Conservation (phyloP, 2,797 vertebrate genomes). For the Okamejei kenojei region DNA sequence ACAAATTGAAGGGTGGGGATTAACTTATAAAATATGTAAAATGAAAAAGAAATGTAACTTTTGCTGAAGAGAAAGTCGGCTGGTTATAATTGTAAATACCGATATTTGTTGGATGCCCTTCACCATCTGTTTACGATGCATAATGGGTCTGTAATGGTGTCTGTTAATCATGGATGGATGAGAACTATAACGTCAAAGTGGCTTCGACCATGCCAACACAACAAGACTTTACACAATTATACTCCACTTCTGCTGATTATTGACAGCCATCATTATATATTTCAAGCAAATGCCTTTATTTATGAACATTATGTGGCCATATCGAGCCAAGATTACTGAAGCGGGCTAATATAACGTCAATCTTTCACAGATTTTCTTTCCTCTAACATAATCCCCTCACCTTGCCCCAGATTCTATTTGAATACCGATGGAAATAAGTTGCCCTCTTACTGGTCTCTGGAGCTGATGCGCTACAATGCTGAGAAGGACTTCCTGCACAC, state of each 20-base stretch:
- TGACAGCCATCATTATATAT: not conserved
- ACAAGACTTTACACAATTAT: not conserved
- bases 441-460: not conserved
- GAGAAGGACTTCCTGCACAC: too few relatives aligned
- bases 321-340: not conserved
- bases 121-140: slow-evolving; percentile 7
- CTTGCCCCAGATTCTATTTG: too few relatives aligned
- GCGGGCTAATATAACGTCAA: not conserved
- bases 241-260: not conserved
- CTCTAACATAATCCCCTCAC: not conserved
- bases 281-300: not conserved
- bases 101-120: not conserved
- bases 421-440: not conserved
- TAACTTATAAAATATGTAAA: not conserved
- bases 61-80: not conserved
- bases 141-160: not conserved
- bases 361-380: not conserved
- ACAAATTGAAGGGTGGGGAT: not conserved
- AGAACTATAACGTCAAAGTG: not conserved
- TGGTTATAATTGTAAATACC: not conserved
- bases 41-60: not conserved
- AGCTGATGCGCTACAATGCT: too few relatives aligned
- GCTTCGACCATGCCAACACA: not conserved
- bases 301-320: not conserved
- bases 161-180: not conserved